Evolutionary conservation across 1,140 invertebrate genomes (phyloP), one percentile per base, ranked within the genome.

Genomic region (Ectropis grisescens): DNA sequence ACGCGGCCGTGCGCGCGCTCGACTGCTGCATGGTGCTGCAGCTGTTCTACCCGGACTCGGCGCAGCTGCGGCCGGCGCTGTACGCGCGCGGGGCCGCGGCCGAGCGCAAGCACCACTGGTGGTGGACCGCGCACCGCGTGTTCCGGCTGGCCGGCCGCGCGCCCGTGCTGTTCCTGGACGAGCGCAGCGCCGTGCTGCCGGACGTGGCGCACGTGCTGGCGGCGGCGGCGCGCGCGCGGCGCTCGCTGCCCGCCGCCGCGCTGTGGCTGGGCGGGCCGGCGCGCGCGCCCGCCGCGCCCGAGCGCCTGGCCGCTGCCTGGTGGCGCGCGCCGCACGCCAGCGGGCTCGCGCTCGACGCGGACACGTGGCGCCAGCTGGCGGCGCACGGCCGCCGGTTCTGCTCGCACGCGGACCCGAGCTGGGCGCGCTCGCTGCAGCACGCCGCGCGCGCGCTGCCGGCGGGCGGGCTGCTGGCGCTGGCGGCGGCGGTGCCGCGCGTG

Each of bases 61-160:
- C n/a, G n/a, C n/a, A n/a, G n/a, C n/a, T n/a, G n/a, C n/a, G n/a
- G n/a, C n/a, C n/a, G n/a, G n/a, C n/a, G n/a, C n/a, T n/a, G n/a
- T n/a, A n/a, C n/a, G n/a, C n/a, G n/a, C n/a, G n/a, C n/a, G n/a
- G n/a, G n/a, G n/a, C n/a, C n/a, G n/a, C n/a, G n/a, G n/a, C n/a
- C 86, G 37, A 94, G 76, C 9, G 87, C 85, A 0, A 87, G 76
- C 55, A 93, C 89, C 13, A 94, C n/a, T n/a, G n/a, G n/a, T n/a
- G n/a, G n/a, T n/a, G n/a, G n/a, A n/a, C n/a, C n/a, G n/a, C n/a
- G n/a, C n/a, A n/a, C n/a, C n/a, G n/a, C n/a, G n/a, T n/a, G n/a
- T n/a, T n/a, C n/a, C n/a, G 84, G 11, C 89, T 89, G 0, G 90
- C 84, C 8, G 92, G 91, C 23, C 94, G 67, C 47, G 89, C 86